Base-by-base conservation (phyloP, 2,888 invertebrate genomes). In the Tachina fera region DNA sequence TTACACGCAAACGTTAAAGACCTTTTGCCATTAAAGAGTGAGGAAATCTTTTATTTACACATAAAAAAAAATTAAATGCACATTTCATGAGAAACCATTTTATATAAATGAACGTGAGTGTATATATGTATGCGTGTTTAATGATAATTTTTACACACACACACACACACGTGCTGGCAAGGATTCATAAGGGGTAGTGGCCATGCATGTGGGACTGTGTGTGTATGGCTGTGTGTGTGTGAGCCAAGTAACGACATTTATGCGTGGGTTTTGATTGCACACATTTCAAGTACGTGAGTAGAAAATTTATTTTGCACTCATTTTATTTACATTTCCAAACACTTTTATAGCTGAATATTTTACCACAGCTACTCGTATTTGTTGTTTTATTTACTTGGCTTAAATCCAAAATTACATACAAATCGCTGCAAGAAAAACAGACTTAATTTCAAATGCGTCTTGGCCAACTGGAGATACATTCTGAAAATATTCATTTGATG, bases 201-300 rank as follows among this genome's bases (percentile, higher is more conserved):
- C 31, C 31, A 51, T 41, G 14, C 10, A 9, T 1, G 9, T 5
- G 49, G 4, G 1, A 31, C 31, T 16, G 47, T 19, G 13, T 70
- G 8, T 39, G 16, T 41, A 1, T 43, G 16, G 3, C 1, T 53
- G 16, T 16, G 13, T 53, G 70, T 43, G 74, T n/a, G n/a, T 43
- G 41, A 53, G 31, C 31, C 31, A 31, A 31, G 56, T 56, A 58
- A 39, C 14, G 45, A 60, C 45, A 56, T 56, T 41, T 65, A 45
- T 80, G 79, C 58, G 79, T 72, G 79, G 56, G 63, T 41, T 53
- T 68, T 61, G 53, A 67, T 65, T 80, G 80, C 74, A 68, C 43
- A 65, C 39, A 68, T 63, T 56, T 61, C 5, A 19, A 51, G 47
- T 75, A 82, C 81, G 81, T 82, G 81, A 82, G 68, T 63, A 70